Evolutionary conservation across 1,140 invertebrate species (phyloP).

Genomic region (Plectus sambesii): DNA sequence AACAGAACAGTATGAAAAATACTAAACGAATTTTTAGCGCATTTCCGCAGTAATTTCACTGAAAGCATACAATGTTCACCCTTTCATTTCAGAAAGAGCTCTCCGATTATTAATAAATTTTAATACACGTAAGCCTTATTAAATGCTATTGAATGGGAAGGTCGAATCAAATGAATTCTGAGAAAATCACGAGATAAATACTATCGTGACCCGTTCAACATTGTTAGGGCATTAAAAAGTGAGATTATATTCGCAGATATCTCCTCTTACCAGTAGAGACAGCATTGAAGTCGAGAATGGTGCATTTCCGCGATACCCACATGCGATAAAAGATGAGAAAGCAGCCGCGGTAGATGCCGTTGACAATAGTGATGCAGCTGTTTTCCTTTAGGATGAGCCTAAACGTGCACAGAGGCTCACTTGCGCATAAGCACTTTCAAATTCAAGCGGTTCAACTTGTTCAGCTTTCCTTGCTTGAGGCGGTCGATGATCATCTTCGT

Average conservation of each 20-base stretch:
- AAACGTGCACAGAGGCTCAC: too few relatives aligned
- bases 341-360: slow-evolving; percentile 15
- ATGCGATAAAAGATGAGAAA: slow-evolving; percentile 11
- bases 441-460: slow-evolving; percentile 1
- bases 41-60: not conserved
- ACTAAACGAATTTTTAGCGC: not conserved
- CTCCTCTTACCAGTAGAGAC: slow-evolving; percentile 4
- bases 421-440: not conserved
- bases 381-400: slow-evolving; percentile 16
- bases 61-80: too few relatives aligned
- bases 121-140: too few relatives aligned
- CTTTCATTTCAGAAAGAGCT: too few relatives aligned
- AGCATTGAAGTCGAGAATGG: slow-evolving; percentile 12
- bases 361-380: slow-evolving; percentile 10
- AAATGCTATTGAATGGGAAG: too few relatives aligned
- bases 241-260: too few relatives aligned
- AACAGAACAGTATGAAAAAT: not conserved
- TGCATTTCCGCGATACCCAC: slow-evolving; percentile 14
- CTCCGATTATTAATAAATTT: too few relatives aligned
- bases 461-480: slow-evolving; percentile 9
- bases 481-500: slow-evolving; percentile 7
- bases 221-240: too few relatives aligned
- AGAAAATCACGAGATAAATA: too few relatives aligned
- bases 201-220: too few relatives aligned
- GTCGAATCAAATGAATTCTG: too few relatives aligned